Percentiles rank a stretch among this genome's conserved stretches.
phyloP scores from a whole-genome alignment of 2,797 vertebrate genomes.

The Myotis daubentonii region DNA sequence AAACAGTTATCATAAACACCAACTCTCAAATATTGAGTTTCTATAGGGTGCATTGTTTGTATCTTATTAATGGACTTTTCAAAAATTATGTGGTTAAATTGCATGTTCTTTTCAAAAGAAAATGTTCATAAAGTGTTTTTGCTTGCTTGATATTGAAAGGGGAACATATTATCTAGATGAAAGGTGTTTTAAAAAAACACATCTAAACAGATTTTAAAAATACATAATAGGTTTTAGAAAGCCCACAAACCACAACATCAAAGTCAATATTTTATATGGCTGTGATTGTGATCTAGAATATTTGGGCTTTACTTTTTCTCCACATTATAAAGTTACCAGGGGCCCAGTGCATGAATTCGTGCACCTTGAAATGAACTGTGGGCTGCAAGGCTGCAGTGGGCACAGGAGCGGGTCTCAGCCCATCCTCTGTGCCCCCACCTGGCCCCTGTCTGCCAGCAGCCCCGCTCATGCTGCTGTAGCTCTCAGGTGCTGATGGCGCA shows the following conservation, averaged over 20 bases:
- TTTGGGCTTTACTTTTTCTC: background rate
- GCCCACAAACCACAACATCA: background rate
- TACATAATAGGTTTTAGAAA: background rate
- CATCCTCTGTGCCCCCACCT: too few species aligned
- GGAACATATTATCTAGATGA: background rate
- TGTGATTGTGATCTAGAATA: background rate
- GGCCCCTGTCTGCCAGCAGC: too few species aligned
- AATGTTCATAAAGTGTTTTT: background rate
- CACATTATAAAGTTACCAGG: background rate
- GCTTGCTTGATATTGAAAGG: background rate
- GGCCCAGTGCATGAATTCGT: too few species aligned
- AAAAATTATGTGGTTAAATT: constrained; percentile 15
- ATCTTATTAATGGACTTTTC: constrained; percentile 19
- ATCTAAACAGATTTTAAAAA: background rate
- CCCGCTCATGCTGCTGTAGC: accelerated
- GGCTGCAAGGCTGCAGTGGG: too few species aligned
- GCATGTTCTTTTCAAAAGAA: background rate
- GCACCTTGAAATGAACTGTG: too few species aligned
- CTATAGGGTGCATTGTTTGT: background rate
- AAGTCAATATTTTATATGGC: background rate
- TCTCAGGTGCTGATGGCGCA: too few species aligned
- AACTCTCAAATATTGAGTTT: constrained; percentile 17
- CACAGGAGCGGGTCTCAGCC: too few species aligned
- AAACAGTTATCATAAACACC: background rate
- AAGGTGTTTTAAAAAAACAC: background rate